Evolutionary conservation across 2,113 vertebrate species (phyloP), one percentile per base, ranked within the genome.

Genomic region (Scatophagus argus): DNA sequence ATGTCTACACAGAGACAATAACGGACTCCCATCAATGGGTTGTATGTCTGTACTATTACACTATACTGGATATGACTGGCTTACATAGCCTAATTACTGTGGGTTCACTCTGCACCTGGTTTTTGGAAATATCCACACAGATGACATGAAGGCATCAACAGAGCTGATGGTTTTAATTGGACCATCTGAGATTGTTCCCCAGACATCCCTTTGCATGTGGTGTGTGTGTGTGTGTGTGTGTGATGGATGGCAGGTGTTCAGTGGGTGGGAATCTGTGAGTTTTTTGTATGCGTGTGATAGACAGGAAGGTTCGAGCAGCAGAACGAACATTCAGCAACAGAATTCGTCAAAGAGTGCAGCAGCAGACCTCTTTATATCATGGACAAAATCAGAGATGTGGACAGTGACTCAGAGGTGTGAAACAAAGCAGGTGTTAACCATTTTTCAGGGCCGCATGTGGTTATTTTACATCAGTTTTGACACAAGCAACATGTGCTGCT

Each of bases 141-240:
- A 77, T 84, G 81, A 84, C 34, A 4, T 23, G 77, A 54, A 79
- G 88, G 77, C 74, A 69, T 83, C 32, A 9, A 56, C 47, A 63
- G 79, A 66, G 67, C 62, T 56, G 59, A 47, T 66, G 75, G 74
- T 61, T 78, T 47, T 73, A 83, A 59, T 62, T 46, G n/a, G 36
- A 78, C 73, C 58, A 60, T 73, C 68, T 47, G 74, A 79, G 29
- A 55, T 31, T 46, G 74, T 85, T 51, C 44, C 67, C 69, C 68
- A 71, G 72, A 82, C 83, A 77, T 67, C 83, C 54, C 72, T 78
- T 84, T 84, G 38, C 79, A 77, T 82, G 79, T 74, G 1, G 31
- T 13, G 14, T 84, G 29, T 82, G 64, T 60, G 23, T 59, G 41
- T 23, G 27, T n/a, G 38, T 58, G 54, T 52, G 58, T 55, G 21